Evolutionary conservation across 2,113 vertebrate genomes (phyloP), one percentile per base, ranked within the genome.

Genomic region (Siniperca knerii): DNA sequence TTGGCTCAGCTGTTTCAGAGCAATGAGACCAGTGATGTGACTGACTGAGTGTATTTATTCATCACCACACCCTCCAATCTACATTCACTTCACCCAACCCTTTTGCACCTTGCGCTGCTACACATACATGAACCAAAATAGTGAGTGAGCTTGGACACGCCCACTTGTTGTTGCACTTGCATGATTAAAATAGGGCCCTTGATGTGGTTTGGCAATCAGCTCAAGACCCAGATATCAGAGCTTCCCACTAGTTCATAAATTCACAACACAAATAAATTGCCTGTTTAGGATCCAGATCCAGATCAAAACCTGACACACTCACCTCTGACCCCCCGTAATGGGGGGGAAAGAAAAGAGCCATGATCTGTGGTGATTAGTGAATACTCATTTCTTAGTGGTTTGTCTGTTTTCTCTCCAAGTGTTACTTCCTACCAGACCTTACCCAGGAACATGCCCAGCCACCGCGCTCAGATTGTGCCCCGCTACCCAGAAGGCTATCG

Each of bases 391-490:
- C 29, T 72, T 25, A 23, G 29, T 29, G 29, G 29, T 29, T 29
- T 75, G 7, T 48, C 15, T 61, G 42, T 57, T 54, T 82, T 44
- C 77, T 73, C 76, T 92, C 83, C 12, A 92, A 99, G 98, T 85
- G 48, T 99, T 0, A 93, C 96, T 21, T 98, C 98, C 0, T 99
- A 99, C 83, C 98, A 99, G 92, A 99, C 98, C 0, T 90, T 99
- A n/a, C 98, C 98, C 0, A 95, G 98, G 82, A 99, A 99, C 90
- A 98, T 99, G 98, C 98, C 98, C 0, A 99, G 98, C 92, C 97
- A 99, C 88, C 95, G 97, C 2, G 81, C 96, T 21, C 97, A 96
- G 67, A 86, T 89, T 0, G 62, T 96, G 29, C 96, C 97, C 13
- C 95, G 96, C 0, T 99, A 97, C 89, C 97, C 98, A 0, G 98